Percentiles rank a stretch among this genome's conserved stretches.
Conservation (phyloP, 2,888 invertebrate species). For the Tricholauxania praeusta region DNA sequence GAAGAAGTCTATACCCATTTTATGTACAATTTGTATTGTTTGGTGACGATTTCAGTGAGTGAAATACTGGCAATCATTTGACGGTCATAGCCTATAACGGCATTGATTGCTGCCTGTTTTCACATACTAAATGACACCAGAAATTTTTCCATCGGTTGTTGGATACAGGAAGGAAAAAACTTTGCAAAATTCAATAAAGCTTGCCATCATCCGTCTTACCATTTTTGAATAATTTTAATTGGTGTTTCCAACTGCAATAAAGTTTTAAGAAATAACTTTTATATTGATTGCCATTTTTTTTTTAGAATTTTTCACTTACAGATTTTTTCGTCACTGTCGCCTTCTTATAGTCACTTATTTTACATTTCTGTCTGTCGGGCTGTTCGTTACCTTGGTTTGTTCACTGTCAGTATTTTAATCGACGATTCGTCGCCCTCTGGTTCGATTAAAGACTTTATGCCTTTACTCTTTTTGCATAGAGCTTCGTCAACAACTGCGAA, state of each 20-base stretch:
- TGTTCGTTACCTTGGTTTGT: slow-evolving; percentile 30
- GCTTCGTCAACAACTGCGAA: slow-evolving; percentile 15
- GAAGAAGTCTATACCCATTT: background rate
- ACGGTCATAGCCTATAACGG: too few species aligned
- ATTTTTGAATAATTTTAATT: slow-evolving; percentile 10
- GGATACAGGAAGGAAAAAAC: slow-evolving; percentile 7
- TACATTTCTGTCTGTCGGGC: slow-evolving; percentile 42
- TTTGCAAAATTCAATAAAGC: background rate
- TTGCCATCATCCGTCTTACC: slow-evolving; percentile 26
- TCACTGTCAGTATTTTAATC: slow-evolving; percentile 28
- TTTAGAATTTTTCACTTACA: slow-evolving; percentile 45
- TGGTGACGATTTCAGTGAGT: too few species aligned
- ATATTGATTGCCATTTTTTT: slow-evolving; percentile 20
- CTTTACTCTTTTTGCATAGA: slow-evolving; percentile 7
- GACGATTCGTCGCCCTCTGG: slow-evolving; percentile 26
- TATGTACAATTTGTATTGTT: background rate
- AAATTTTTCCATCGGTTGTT: background rate
- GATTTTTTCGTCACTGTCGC: slow-evolving; percentile 45
- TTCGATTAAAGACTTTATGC: background rate
- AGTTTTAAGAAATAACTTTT: background rate
- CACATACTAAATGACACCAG: too few species aligned
- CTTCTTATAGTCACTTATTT: slow-evolving; percentile 43
- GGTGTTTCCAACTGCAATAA: slow-evolving; percentile 13
- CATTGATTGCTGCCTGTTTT: too few species aligned
- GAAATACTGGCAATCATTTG: too few species aligned